Conservation (phyloP, 2,113 vertebrate species). For the Malurus cyaneus region DNA sequence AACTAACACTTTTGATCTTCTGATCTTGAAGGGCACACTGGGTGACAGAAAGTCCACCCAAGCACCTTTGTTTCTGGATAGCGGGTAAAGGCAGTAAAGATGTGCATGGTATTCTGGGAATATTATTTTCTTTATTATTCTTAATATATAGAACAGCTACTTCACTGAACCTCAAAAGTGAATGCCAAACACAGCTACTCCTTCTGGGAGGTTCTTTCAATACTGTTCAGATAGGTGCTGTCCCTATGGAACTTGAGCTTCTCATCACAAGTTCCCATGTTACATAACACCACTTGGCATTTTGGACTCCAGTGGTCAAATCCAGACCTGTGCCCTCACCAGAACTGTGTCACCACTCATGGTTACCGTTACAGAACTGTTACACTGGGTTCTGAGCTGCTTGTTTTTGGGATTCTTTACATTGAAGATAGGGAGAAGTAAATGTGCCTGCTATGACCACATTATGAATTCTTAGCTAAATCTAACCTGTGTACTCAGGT, state of each 20-base stretch:
- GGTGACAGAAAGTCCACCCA: not conserved
- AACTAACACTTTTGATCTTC: not conserved
- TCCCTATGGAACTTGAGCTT: not conserved
- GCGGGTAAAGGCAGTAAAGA: not conserved
- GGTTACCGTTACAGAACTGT: not conserved
- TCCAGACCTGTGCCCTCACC: not conserved
- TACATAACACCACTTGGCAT: not conserved
- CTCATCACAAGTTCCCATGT: not conserved
- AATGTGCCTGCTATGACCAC: not conserved
- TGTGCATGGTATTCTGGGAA: not conserved
- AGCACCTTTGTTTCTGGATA: not conserved
- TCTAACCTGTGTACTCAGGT: not conserved
- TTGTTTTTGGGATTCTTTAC: not conserved
- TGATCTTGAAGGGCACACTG: not conserved
- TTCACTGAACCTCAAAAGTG: not conserved
- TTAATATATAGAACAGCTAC: not conserved
- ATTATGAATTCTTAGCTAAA: not conserved
- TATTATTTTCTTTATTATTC: not conserved
- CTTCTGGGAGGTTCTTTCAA: not conserved
- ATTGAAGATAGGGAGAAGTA: not conserved
- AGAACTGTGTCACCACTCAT: not conserved
- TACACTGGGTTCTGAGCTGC: not conserved
- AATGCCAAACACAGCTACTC: not conserved
- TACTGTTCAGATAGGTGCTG: not conserved
- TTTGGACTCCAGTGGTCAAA: not conserved